phyloP scores from a whole-genome alignment of 2,888 invertebrate species.

The Acrobasis consociella region DNA sequence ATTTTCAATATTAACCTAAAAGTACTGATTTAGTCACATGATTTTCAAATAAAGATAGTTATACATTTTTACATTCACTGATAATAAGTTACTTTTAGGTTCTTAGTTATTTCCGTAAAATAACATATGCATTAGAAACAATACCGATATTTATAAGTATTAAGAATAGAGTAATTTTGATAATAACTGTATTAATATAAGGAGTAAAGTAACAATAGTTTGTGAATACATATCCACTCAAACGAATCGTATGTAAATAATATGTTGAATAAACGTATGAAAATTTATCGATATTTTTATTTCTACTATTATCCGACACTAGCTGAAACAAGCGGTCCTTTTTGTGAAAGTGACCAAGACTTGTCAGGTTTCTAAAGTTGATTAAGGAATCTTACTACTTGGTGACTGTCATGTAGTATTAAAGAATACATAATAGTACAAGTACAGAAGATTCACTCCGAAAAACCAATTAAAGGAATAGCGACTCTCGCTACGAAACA shows the following conservation, averaged over 20 bases:
- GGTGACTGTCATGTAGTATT: no score
- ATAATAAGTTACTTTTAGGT: neutral
- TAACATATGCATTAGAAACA: neutral
- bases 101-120: conserved; percentile 1
- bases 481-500: no score
- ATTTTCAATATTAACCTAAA: neutral
- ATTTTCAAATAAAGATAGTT: no score
- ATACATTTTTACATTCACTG: neutral
- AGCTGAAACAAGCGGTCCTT: no score
- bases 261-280: conserved; percentile 46
- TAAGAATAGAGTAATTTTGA: conserved; percentile 43
- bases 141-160: conserved; percentile 17
- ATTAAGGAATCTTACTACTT: no score
- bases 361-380: no score
- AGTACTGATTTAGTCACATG: no score
- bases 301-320: neutral
- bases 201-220: conserved; percentile 33
- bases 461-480: no score
- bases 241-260: conserved; percentile 56
- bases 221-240: conserved; percentile 66
- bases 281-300: conserved; percentile 24
- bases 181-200: conserved; percentile 40
- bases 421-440: no score
- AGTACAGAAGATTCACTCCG: no score
- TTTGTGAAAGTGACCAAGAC: neutral